phyloP scores from a whole-genome alignment of 2,113 vertebrate species.

The Quiscalus mexicanus region DNA sequence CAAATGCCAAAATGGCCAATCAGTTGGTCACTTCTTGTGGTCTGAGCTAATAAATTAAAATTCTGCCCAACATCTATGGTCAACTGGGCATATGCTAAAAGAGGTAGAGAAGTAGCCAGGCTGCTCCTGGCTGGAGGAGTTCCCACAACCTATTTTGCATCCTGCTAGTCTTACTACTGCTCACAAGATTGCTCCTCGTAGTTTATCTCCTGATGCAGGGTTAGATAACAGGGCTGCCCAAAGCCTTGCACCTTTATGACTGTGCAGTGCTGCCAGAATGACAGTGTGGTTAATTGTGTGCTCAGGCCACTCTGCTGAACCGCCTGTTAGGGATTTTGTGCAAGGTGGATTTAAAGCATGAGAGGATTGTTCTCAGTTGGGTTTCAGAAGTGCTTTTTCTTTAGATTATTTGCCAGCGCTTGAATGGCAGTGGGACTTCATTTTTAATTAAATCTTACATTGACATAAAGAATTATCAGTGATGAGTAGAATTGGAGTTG shows the following conservation, averaged over 20 bases:
- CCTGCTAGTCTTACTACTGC: not conserved
- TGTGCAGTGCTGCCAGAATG: fast-evolving
- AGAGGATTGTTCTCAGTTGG: not conserved
- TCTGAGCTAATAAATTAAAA: not conserved
- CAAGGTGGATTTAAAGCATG: not conserved
- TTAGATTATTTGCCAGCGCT: not conserved
- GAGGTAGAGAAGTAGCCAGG: not conserved
- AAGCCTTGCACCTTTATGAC: not conserved
- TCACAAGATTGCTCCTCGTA: not conserved
- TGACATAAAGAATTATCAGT: not conserved
- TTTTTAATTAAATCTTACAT: conserved; percentile 23
- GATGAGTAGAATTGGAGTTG: conserved; percentile 23
- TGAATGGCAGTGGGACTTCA: not conserved
- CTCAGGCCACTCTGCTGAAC: fast-evolving
- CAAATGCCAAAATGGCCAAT: not conserved
- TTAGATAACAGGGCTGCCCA: not conserved
- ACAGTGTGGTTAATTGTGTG: fast-evolving
- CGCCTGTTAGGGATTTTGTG: not conserved
- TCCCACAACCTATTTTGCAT: not conserved
- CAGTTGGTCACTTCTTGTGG: not conserved
- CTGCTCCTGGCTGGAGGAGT: not conserved
- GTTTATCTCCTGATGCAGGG: not conserved
- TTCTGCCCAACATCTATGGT: fast-evolving
- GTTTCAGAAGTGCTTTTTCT: not conserved
- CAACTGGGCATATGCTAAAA: fast-evolving